Percentiles rank a stretch among this genome's conserved stretches.
phyloP scores from a whole-genome alignment of 2,113 vertebrate species.

The Calidris pygmaea region DNA sequence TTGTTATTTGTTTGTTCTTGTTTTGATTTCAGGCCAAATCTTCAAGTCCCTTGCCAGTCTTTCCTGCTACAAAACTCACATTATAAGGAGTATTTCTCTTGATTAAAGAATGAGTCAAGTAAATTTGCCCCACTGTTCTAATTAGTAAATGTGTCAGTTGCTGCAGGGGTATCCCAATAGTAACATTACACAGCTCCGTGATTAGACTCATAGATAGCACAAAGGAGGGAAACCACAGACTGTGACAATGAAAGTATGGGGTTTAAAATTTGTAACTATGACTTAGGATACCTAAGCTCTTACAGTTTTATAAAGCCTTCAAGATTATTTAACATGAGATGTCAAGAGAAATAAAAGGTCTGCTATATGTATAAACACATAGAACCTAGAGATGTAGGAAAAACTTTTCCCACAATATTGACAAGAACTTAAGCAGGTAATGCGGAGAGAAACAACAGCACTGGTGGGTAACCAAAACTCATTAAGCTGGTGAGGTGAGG shows the following conservation, averaged over 20 bases:
- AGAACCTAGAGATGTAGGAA: neutral
- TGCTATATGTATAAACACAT: neutral
- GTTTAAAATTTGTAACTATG: neutral
- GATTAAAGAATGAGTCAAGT: neutral
- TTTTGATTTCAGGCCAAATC: neutral
- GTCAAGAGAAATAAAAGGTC: neutral
- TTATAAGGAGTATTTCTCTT: neutral
- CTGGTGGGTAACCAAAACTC: neutral
- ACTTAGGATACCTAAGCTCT: neutral
- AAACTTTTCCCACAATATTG: neutral
- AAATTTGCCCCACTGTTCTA: neutral
- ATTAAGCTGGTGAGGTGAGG: neutral
- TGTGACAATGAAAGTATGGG: neutral
- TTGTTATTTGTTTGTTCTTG: neutral
- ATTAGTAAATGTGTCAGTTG: neutral
- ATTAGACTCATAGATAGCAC: neutral
- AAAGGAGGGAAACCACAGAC: neutral
- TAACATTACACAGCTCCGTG: neutral
- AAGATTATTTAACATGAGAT: neutral
- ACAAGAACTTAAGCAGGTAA: neutral
- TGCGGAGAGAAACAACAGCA: neutral
- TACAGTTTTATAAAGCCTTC: neutral
- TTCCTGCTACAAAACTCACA: neutral
- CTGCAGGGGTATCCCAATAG: neutral
- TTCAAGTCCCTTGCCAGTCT: neutral